These are phyloP conservation scores for Brenthis hecate DNA, from an alignment of 2,888 invertebrate species.

Conservation along the genomic window DNA sequence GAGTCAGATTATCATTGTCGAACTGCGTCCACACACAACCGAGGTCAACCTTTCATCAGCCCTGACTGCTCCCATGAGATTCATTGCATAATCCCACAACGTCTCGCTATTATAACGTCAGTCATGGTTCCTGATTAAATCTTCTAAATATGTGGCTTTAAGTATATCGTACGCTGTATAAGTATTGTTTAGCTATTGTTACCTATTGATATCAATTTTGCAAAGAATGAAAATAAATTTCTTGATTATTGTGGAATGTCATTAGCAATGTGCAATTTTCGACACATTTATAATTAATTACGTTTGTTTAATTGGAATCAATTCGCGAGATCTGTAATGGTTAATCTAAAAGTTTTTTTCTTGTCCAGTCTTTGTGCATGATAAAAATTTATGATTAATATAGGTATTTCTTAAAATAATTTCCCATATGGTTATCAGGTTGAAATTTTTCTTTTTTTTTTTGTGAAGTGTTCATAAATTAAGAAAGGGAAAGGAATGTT, in stretches of 20 bases:
- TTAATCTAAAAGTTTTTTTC: no score
- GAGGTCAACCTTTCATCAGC: constrained; percentile 66
- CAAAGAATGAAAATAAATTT: neutral
- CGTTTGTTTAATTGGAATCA: no score
- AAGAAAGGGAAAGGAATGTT: constrained; percentile 59
- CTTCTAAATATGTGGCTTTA: constrained; percentile 25
- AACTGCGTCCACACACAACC: constrained; percentile 57
- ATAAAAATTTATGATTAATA: no score
- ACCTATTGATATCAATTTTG: neutral
- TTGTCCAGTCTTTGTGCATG: no score
- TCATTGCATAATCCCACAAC: constrained; percentile 50
- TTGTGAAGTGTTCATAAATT: constrained; percentile 46
- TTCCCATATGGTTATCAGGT: neutral
- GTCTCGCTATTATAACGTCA: constrained; percentile 52
- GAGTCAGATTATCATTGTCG: constrained; percentile 67
- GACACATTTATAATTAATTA: no score
- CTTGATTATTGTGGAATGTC: no score
- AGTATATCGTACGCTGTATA: constrained; percentile 20
- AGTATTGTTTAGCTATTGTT: neutral
- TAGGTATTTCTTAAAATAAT: no score
- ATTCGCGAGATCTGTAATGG: no score
- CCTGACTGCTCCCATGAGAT: constrained; percentile 51
- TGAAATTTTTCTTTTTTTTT: neutral
- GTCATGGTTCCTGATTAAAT: constrained; percentile 49
- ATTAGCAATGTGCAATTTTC: no score